Evolutionary conservation across 2,888 invertebrate genomes (phyloP), one percentile per base, ranked within the genome.

Genomic region (Schizotus pectinicornis): DNA sequence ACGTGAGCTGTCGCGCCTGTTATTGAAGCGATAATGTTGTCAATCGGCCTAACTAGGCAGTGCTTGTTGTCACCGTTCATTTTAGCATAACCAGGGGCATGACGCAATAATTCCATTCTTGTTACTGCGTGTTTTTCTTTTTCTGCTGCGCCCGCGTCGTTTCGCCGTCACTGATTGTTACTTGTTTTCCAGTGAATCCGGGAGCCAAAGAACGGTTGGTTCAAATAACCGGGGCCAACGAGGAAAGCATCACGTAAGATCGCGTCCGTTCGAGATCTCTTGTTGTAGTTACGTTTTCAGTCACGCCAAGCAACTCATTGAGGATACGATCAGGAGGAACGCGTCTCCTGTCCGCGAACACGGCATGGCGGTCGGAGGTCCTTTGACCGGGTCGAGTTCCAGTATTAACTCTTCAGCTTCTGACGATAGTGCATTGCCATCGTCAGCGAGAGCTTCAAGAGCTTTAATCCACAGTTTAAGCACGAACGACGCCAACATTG

Each of bases 131-230:
- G 39, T 39, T 43, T n/a, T 53, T 46, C 34, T 50, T 35, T 14
- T 22, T 45, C 45, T 53, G 53, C 45, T 38, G 43, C 46, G 35
- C 48, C 31, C 31, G n/a, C 11, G 31, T 57, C 37, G 34, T 46
- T 50, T 22, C 13, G 36, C 9, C 9, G n/a, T 9, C 3, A n/a
- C 13, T 34, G 13, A 41, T 46, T 34, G n/a, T 39, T 13, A 46
- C 33, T 47, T 55, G 13, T 38, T 8, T 86, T 87, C 59, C 85
- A 95, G 96, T 97, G 65, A 94, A 90, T 79, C 93, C 95, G 67
- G 95, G 95, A 71, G 94, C 95, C 59, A 95, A 94, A 83, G 96
- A 96, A 83, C 87, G 97, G 74, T 87, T 95, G 71, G 94, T 97
- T 72, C 96, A 96, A 82, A 96, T 97, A 72, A 96, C 95, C 62